Conservation (phyloP, 2,113 vertebrate species). For the Pseudorectes ferrugineus region DNA sequence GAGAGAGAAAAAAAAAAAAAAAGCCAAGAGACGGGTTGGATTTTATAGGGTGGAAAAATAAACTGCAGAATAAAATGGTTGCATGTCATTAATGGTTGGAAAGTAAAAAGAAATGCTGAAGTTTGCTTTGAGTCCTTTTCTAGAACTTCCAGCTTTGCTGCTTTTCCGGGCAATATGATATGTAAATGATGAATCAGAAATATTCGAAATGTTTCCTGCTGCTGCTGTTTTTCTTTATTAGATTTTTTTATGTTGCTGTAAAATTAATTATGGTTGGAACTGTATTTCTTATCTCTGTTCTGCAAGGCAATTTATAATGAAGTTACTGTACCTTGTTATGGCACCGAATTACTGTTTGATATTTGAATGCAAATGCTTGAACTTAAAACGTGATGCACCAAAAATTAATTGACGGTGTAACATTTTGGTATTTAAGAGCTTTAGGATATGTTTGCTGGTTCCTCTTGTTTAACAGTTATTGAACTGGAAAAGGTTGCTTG, state of each 20-base stretch:
- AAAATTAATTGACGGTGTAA: conserved; percentile 5
- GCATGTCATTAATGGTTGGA: neutral
- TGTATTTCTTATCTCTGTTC: conserved; percentile 44
- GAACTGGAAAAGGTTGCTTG: neutral
- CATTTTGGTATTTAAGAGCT: neutral
- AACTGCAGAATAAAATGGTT: neutral
- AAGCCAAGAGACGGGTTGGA: neutral
- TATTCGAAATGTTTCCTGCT: conserved; percentile 27
- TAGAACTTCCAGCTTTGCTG: neutral
- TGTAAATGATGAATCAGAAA: conserved; percentile 33
- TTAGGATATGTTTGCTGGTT: neutral
- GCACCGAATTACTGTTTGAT: conserved; percentile 16
- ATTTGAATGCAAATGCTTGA: conserved; percentile 8
- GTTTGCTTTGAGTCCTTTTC: conserved; percentile 1
- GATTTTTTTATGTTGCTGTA: neutral
- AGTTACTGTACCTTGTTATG: conserved; percentile 15
- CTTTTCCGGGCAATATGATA: neutral
- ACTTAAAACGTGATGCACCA: neutral
- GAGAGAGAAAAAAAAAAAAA: neutral
- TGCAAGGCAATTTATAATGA: conserved; percentile 2
- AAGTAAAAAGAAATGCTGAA: conserved; percentile 1
- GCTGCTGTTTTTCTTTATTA: conserved; percentile 15
- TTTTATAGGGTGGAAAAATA: neutral
- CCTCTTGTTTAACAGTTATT: neutral
- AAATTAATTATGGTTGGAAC: conserved; percentile 24